These are phyloP conservation scores for Chiroxiphia lanceolata DNA, from an alignment of 2,797 vertebrate genomes.

Conservation along the genomic window DNA sequence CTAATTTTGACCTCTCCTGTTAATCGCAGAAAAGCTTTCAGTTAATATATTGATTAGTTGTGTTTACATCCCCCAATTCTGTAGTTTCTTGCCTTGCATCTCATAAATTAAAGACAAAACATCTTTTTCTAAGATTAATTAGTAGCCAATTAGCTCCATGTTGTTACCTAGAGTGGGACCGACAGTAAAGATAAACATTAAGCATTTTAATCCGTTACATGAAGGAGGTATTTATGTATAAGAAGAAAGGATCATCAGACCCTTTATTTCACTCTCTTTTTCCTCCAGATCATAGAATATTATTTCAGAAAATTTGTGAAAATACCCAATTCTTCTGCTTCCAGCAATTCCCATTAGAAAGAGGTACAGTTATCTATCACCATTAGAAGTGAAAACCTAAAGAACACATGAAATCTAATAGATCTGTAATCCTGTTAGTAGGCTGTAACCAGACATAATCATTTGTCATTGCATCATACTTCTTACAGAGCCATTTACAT, in stretches of 20 bases:
- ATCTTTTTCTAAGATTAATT: not conserved
- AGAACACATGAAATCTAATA: not conserved
- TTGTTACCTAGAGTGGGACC: not conserved
- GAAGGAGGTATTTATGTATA: not conserved
- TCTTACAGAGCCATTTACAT: not conserved
- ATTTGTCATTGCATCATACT: not conserved
- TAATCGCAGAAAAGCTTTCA: slow-evolving; percentile 18
- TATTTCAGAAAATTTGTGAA: not conserved
- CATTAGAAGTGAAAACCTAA: not conserved
- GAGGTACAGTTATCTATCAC: not conserved
- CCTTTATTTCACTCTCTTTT: not conserved
- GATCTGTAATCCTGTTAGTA: not conserved
- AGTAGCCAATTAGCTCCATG: not conserved
- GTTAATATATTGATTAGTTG: not conserved
- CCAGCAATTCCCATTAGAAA: not conserved
- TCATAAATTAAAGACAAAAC: slow-evolving; percentile 28
- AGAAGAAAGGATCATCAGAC: not conserved
- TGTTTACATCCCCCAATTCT: not conserved
- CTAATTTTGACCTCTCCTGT: slow-evolving; percentile 10
- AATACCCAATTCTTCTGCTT: not conserved
- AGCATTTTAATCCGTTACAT: not conserved
- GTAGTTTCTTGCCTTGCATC: not conserved
- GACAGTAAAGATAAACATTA: not conserved
- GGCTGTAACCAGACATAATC: not conserved
- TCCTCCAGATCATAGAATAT: not conserved